phyloP scores from a whole-genome alignment of 2,888 invertebrate species.

The Oligia fasciuncula region DNA sequence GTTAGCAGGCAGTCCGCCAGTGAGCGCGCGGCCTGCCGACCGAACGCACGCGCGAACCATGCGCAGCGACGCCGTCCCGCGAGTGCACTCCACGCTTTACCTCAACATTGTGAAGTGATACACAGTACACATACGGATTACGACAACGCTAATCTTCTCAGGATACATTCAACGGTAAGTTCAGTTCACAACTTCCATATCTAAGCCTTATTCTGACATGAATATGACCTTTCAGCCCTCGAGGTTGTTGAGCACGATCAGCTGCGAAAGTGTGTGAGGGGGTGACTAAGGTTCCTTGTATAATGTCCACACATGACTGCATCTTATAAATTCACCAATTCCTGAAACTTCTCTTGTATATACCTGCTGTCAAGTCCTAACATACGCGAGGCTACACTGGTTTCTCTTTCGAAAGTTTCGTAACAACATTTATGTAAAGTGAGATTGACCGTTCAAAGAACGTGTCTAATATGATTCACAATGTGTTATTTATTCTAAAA shows the following conservation, averaged over 20 bases:
- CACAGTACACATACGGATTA: conserved; percentile 76
- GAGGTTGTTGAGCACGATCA: conserved; percentile 74
- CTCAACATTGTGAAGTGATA: conserved; percentile 84
- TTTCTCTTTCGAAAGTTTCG: conserved; percentile 84
- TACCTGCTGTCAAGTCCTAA: conserved; percentile 2
- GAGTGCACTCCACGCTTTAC: conserved; percentile 80
- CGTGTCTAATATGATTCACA: conserved; percentile 57
- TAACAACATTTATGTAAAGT: conserved; percentile 73
- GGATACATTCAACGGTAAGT: conserved; percentile 72
- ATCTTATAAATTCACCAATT: not conserved
- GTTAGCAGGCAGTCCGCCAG: conserved; percentile 68
- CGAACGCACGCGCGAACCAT: conserved; percentile 82
- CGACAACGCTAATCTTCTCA: conserved; percentile 54
- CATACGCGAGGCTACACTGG: conserved; percentile 51
- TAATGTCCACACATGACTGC: conserved; percentile 46
- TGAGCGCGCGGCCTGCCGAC: conserved; percentile 82
- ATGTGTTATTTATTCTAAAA: conserved; percentile 62
- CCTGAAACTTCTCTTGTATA: not conserved
- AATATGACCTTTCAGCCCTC: conserved; percentile 71
- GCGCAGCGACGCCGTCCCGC: conserved; percentile 79
- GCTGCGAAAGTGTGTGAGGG: conserved; percentile 82
- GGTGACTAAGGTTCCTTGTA: conserved; percentile 67
- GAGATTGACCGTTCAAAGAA: conserved; percentile 47
- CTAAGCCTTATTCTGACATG: conserved; percentile 3
- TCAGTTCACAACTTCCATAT: conserved; percentile 5